These are phyloP conservation scores for Drosophila quinaria DNA, from an alignment of 2,888 invertebrate species.

Conservation along the genomic window DNA sequence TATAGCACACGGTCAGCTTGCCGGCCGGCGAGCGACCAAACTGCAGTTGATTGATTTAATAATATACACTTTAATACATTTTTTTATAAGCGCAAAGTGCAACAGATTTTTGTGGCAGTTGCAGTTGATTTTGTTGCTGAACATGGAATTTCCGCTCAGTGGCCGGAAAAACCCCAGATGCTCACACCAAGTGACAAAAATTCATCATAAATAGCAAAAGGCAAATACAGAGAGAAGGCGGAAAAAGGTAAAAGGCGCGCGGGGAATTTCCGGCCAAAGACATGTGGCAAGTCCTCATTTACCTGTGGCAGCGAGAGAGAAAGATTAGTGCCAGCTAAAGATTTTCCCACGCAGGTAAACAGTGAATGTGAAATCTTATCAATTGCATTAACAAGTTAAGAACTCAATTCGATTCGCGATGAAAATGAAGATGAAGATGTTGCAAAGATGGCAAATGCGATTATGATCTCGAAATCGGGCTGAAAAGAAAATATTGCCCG, in stretches of 20 bases:
- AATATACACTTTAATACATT: conserved; percentile 63
- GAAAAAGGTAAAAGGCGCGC: conserved; percentile 29
- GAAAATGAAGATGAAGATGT: background rate
- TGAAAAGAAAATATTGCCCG: conserved; percentile 68
- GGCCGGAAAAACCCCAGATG: conserved; percentile 63
- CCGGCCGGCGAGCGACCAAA: conserved; percentile 65
- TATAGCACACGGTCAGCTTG: conserved; percentile 80
- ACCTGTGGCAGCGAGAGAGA: conserved; percentile 47
- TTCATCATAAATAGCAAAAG: conserved; percentile 63
- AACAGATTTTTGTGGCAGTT: background rate
- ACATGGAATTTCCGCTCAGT: conserved; percentile 64
- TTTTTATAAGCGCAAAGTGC: conserved; percentile 43
- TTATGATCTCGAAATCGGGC: conserved; percentile 72
- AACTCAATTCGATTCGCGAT: conserved; percentile 39
- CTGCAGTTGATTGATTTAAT: conserved; percentile 57
- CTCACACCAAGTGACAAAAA: conserved; percentile 73
- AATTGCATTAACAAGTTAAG: conserved; percentile 51
- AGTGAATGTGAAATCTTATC: conserved; percentile 28
- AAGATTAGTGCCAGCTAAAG: conserved; percentile 39
- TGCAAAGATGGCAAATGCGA: conserved; percentile 55
- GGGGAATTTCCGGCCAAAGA: conserved; percentile 74
- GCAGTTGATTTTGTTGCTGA: conserved; percentile 7
- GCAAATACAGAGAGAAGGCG: conserved; percentile 14
- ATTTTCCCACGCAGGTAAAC: conserved; percentile 74
- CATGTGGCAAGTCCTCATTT: conserved; percentile 63